Evolutionary conservation across 2,113 vertebrate genomes (phyloP), one percentile per base, ranked within the genome.

Genomic region (Siniperca knerii): DNA sequence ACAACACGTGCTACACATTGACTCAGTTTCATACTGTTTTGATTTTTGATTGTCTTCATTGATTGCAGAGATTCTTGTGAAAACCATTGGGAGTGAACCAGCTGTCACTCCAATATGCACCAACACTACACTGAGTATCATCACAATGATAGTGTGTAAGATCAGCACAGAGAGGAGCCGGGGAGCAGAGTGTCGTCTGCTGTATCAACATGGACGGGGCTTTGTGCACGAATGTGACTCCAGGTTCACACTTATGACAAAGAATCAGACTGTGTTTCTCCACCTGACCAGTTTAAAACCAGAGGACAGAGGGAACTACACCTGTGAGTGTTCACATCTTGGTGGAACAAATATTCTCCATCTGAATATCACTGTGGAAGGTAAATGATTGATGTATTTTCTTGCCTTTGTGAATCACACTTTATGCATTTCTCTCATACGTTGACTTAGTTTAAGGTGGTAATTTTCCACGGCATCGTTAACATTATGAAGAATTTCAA

Each of bases 311-410:
- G 90, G 82, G 16, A 57, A 0, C 57, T 54, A 77, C 68, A 67
- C 9, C 23, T 92, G 91, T 79, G 7, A 64, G n/a, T 92, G 87
- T 77, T 0, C 72, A 61, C 0, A 0, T 7, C 0, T 0, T 4
- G 20, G 0, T 0, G 0, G 0, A 66, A 50, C 6, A 8, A 0
- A 16, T 0, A 0, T 4, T 50, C 0, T 75, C 8, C 20, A 77
- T 61, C 42, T 90, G 29, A 81, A 35, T 11, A 8, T 85, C 42
- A 88, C 70, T n/a, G 86, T 90, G 23, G 37, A 66, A 62, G 58
- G 58, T 61, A 61, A 29, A 33, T 50, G 46, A 11, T 29, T 46
- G 44, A 46, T 16, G 18, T 50, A 50, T 50, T 50, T 50, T 50
- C 13, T 50, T 11, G 10, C 42, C 50, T 37, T 37, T 21, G 60